A percentile compares a stretch with the other conserved stretches of the same genome.
Evolutionary conservation across 2,113 vertebrate genomes (phyloP).

Genomic region (Pterocles gutturalis): DNA sequence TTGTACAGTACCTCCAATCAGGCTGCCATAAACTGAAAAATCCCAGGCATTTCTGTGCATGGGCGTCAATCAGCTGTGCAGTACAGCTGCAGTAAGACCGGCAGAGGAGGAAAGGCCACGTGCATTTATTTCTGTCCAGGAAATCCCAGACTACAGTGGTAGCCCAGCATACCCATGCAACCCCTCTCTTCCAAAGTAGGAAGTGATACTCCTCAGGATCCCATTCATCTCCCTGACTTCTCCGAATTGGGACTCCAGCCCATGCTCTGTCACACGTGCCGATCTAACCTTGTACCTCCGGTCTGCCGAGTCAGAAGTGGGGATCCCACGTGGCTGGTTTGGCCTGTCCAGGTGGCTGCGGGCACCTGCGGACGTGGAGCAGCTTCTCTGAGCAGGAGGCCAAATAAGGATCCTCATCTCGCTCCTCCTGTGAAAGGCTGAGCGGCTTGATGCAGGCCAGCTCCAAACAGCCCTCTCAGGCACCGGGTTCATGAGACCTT

Average conservation of each 20-base stretch:
- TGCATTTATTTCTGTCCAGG: neutral
- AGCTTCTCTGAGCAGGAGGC: neutral
- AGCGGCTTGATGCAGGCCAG: neutral
- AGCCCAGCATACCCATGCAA: neutral
- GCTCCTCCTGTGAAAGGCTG: neutral
- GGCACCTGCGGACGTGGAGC: rapidly evolving
- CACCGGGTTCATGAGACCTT: neutral
- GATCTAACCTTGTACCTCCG: neutral
- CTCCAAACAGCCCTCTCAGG: neutral
- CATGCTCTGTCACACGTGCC: rapidly evolving
- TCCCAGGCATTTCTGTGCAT: neutral
- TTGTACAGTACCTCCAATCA: neutral
- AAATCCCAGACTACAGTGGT: neutral
- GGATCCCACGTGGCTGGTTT: neutral
- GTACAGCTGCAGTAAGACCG: conserved; percentile 13
- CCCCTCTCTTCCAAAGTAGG: neutral
- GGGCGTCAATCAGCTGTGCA: neutral
- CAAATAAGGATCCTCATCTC: neutral
- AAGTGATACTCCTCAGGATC: neutral
- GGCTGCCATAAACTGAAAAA: neutral
- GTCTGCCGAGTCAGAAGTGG: rapidly evolving
- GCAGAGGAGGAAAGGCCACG: neutral
- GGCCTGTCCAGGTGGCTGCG: neutral
- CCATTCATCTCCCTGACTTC: neutral
- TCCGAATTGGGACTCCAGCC: neutral